A percentile compares a stretch with the other conserved stretches of the same genome.
Evolutionary conservation across 2,888 invertebrate genomes (phyloP).

Genomic region (Sericinus montela): DNA sequence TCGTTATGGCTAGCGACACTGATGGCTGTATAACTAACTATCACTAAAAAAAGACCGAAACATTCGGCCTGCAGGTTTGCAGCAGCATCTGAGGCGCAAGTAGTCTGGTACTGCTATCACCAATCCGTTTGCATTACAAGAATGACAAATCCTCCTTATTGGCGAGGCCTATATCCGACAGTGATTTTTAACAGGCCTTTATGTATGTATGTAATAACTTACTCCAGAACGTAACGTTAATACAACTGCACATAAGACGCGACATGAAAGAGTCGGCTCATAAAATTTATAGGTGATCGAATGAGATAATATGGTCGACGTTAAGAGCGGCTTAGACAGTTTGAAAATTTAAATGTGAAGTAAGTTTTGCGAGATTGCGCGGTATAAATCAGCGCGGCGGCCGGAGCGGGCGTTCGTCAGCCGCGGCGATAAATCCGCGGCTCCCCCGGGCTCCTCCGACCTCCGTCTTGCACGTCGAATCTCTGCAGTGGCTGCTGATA

Average conservation of each 20-base stretch:
- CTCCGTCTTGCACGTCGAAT: conserved; percentile 21
- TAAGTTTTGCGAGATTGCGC: conserved; percentile 79
- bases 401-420: conserved; percentile 37
- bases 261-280: conserved; percentile 75
- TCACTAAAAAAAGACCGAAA: too few relatives aligned
- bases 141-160: too few relatives aligned
- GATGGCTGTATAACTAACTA: too few relatives aligned
- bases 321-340: conserved; percentile 79
- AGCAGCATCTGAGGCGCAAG: too few relatives aligned
- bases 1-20: too few relatives aligned
- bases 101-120: too few relatives aligned
- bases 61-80: too few relatives aligned
- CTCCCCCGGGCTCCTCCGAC: conserved; percentile 70
- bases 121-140: too few relatives aligned
- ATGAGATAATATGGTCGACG: conserved; percentile 79
- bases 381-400: conserved; percentile 73
- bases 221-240: conserved; percentile 56
- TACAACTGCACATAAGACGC: conserved; percentile 64
- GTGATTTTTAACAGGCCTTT: too few relatives aligned
- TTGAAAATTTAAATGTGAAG: conserved; percentile 80
- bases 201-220: too few relatives aligned
- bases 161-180: too few relatives aligned
- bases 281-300: conserved; percentile 79
- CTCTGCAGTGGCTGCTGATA: conserved; percentile 58
- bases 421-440: conserved; percentile 70